Percentiles rank a stretch among this genome's conserved stretches.
These are phyloP conservation scores for Tympanoctomys barrerae DNA, from an alignment of 2,797 vertebrate species.

Conservation along the genomic window DNA sequence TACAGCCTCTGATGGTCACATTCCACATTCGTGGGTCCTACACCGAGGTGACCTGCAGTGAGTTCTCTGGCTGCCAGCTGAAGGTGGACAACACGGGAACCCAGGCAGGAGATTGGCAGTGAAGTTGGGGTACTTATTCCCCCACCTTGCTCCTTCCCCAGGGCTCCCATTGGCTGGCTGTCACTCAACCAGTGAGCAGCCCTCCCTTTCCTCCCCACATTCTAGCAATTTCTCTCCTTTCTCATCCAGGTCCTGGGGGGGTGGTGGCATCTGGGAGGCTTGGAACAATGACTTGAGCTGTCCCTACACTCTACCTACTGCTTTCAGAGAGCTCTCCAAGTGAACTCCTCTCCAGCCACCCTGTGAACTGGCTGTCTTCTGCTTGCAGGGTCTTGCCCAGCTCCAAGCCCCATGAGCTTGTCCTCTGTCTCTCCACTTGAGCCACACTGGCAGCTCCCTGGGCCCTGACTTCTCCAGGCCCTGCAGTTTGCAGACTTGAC, in stretches of 20 bases:
- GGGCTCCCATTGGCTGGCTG: not conserved
- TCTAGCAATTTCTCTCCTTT: not conserved
- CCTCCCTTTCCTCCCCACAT: not conserved
- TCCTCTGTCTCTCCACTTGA: not conserved
- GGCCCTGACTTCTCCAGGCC: accelerated
- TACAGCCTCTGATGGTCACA: not conserved
- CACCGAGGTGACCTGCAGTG: not conserved
- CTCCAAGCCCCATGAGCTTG: not conserved
- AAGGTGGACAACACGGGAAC: not conserved
- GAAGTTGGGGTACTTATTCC: no score
- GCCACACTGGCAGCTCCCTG: accelerated
- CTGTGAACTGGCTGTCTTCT: not conserved
- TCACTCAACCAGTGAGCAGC: not conserved
- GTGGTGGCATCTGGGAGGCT: not conserved
- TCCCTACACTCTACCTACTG: not conserved
- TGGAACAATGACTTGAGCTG: not conserved
- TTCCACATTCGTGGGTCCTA: not conserved
- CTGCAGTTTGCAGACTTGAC: no score
- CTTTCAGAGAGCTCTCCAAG: no score
- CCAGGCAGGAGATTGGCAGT: not conserved
- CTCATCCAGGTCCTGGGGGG: not conserved
- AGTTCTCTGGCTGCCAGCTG: not conserved
- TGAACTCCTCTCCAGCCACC: not conserved
- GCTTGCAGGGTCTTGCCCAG: no score
- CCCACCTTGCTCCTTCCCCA: not conserved